Percentiles rank a stretch among this genome's conserved stretches.
Conservation (phyloP, 2,888 invertebrate species). For the Heliconius charithonia region DNA sequence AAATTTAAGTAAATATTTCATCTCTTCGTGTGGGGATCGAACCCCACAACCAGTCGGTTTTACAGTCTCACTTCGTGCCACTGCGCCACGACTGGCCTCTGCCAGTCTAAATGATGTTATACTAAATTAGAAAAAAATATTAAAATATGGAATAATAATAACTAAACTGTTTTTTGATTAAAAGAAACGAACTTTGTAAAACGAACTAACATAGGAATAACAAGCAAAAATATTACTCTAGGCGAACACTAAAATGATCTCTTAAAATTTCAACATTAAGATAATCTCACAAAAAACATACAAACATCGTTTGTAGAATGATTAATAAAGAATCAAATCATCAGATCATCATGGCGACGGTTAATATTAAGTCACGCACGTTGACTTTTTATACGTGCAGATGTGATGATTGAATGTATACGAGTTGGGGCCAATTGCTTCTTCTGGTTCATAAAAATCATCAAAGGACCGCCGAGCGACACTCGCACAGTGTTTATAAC, state of each 20-base stretch:
- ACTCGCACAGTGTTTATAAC: slow-evolving; percentile 32
- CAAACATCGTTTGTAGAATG: background rate
- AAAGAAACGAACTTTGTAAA: too few relatives aligned
- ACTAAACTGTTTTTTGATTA: too few relatives aligned
- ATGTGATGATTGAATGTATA: slow-evolving; percentile 43
- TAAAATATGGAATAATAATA: too few relatives aligned
- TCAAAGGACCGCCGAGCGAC: slow-evolving; percentile 50
- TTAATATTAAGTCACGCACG: slow-evolving; percentile 37
- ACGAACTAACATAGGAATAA: too few relatives aligned
- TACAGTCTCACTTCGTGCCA: too few relatives aligned
- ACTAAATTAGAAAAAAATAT: too few relatives aligned
- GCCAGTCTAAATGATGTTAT: too few relatives aligned
- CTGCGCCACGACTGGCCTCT: too few relatives aligned
- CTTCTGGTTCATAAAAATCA: slow-evolving; percentile 51
- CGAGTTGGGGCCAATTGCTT: slow-evolving; percentile 47
- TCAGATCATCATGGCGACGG: slow-evolving; percentile 37
- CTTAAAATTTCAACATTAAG: background rate
- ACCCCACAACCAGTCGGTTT: too few relatives aligned
- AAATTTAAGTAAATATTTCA: too few relatives aligned
- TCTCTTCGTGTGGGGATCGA: too few relatives aligned
- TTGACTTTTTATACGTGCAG: slow-evolving; percentile 38
- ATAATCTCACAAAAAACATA: background rate
- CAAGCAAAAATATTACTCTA: too few relatives aligned
- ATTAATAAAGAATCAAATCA: slow-evolving; percentile 34
- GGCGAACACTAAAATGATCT: background rate